phyloP scores from a whole-genome alignment of 2,888 invertebrate species.

The Amblyjoppa fuscipennis region DNA sequence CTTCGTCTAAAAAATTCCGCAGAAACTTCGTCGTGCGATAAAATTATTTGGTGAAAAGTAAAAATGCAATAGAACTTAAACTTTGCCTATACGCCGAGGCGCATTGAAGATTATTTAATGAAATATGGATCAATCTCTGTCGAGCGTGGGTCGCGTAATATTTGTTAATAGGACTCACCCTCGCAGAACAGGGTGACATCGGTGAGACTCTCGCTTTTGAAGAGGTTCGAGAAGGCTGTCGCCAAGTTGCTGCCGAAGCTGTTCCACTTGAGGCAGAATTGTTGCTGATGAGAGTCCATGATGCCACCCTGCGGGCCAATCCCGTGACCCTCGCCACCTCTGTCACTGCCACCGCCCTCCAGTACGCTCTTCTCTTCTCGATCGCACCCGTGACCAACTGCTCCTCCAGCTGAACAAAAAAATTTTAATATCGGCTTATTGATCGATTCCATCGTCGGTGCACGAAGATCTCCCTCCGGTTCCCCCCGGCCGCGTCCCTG shows the following conservation, averaged over 20 bases:
- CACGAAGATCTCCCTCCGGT: not conserved
- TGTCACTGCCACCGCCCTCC: conserved; percentile 81
- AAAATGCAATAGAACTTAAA: no score
- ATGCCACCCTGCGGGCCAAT: conserved; percentile 88
- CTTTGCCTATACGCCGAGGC: not conserved
- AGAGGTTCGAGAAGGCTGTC: conserved; percentile 96
- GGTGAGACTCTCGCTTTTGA: conserved; percentile 96
- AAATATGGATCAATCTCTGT: not conserved
- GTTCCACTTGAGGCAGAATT: conserved; percentile 98
- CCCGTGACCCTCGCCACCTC: conserved; percentile 82
- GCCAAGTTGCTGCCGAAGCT: conserved; percentile 97
- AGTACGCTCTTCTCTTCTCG: conserved; percentile 80
- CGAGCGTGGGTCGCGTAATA: not conserved
- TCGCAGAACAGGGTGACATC: conserved; percentile 97
- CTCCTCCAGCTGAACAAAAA: conserved; percentile 80
- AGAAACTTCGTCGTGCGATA: no score
- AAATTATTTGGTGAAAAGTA: no score
- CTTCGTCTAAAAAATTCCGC: no score
- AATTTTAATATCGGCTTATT: conserved; percentile 30
- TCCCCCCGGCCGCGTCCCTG: no score
- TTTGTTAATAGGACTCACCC: conserved; percentile 88
- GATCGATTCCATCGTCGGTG: conserved; percentile 23
- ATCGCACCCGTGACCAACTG: conserved; percentile 83
- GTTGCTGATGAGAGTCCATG: conserved; percentile 96
- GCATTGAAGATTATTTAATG: not conserved